Evolutionary conservation across 2,797 vertebrate genomes (phyloP).

Genomic region (Microcaecilia unicolor): DNA sequence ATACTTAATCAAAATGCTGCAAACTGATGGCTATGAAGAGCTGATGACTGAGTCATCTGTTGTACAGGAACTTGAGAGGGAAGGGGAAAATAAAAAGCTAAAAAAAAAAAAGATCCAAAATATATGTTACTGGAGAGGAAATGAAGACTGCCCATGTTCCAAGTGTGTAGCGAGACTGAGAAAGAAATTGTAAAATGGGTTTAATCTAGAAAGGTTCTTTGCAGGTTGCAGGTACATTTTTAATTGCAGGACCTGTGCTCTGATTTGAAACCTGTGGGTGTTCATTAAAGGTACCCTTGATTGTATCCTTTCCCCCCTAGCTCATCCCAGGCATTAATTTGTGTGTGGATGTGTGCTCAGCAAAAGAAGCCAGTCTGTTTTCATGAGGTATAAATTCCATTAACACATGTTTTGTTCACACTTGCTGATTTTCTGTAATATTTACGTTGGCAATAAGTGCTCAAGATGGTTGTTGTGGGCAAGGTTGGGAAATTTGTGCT

Average conservation of each 20-base stretch:
- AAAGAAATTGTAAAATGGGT: constrained; percentile 57
- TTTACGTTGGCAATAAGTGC: constrained; percentile 30
- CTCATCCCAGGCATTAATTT: constrained; percentile 6
- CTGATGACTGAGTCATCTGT: constrained; percentile 77
- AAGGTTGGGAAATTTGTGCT: constrained; percentile 30
- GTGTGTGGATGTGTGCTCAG: constrained; percentile 14
- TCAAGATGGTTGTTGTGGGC: constrained; percentile 14
- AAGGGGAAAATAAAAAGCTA: constrained; percentile 34
- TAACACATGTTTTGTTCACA: constrained; percentile 17
- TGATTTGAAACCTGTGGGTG: constrained; percentile 39
- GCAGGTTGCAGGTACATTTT: constrained; percentile 26
- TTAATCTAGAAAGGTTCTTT: constrained; percentile 40
- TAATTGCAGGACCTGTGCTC: constrained; percentile 37
- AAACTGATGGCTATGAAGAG: constrained; percentile 69
- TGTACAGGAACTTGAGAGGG: constrained; percentile 69
- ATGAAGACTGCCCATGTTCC: constrained; percentile 64
- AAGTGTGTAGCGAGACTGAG: too few species aligned
- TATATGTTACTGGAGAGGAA: constrained; percentile 65
- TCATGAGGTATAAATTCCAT: constrained; percentile 20
- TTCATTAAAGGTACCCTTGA: constrained; percentile 33
- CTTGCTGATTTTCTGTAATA: constrained; percentile 39
- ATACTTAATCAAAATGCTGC: constrained; percentile 79
- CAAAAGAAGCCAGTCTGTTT: constrained; percentile 22
- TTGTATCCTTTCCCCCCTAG: constrained; percentile 8
- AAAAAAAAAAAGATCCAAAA: constrained; percentile 65